Percentiles rank a stretch among this genome's conserved stretches.
Conservation (phyloP, 2,113 vertebrate genomes). For the Pomatostomus ruficeps region DNA sequence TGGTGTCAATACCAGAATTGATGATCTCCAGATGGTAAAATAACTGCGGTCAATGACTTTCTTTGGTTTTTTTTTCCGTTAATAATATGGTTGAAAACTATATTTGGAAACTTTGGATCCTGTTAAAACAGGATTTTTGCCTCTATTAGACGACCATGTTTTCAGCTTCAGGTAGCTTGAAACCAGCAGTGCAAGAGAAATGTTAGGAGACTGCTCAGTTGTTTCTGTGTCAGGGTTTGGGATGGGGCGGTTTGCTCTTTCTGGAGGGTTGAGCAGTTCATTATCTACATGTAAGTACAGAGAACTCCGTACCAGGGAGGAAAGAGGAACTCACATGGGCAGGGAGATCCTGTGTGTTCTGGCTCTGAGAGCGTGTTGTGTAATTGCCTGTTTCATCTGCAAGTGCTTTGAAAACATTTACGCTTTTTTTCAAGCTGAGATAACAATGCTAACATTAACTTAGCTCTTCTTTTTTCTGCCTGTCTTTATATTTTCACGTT, state of each 20-base stretch:
- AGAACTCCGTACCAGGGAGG: neutral
- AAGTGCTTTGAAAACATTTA: neutral
- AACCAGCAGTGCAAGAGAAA: neutral
- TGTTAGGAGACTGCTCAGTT: neutral
- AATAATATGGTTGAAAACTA: neutral
- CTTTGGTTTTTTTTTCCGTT: neutral
- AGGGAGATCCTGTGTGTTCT: neutral
- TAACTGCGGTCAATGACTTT: neutral
- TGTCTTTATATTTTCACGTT: neutral
- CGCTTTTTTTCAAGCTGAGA: neutral
- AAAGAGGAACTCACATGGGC: neutral
- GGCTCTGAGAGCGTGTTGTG: neutral
- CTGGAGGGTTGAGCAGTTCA: neutral
- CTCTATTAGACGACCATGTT: neutral
- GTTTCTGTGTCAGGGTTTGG: neutral
- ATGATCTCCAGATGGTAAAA: constrained; percentile 97
- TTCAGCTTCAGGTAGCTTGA: neutral
- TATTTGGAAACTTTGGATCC: neutral
- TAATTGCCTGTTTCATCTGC: neutral
- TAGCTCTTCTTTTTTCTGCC: neutral
- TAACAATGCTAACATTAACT: neutral
- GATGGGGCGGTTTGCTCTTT: neutral
- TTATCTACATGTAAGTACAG: neutral
- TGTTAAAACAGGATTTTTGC: neutral
- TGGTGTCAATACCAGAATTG: constrained; percentile 94